Evolutionary conservation across 1,140 invertebrate species (phyloP).

Genomic region (Nomia melanderi): DNA sequence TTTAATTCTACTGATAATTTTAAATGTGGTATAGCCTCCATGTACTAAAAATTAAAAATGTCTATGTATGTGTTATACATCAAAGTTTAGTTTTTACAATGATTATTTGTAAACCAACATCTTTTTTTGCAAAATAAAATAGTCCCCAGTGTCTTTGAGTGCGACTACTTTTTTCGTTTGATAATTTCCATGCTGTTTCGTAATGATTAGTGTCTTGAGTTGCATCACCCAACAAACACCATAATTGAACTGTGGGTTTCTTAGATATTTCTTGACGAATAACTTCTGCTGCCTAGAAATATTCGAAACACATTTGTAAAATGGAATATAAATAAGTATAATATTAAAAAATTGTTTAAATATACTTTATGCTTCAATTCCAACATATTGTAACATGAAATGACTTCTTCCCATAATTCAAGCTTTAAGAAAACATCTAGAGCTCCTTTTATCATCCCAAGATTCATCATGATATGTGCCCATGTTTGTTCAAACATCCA

Average conservation of each 20-base stretch:
- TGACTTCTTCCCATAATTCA: conserved; percentile 95
- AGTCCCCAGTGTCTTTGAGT: conserved; percentile 92
- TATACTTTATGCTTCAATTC: conserved; percentile 90
- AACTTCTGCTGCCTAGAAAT: conserved; percentile 90
- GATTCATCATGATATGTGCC: conserved; percentile 88
- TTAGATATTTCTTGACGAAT: conserved; percentile 91
- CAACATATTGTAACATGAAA: conserved; percentile 93
- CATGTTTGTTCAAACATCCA: conserved; percentile 90
- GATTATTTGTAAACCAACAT: conserved; percentile 67
- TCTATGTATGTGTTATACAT: neutral
- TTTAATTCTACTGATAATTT: conserved; percentile 92
- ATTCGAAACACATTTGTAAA: neutral
- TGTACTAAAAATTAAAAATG: conserved; percentile 82
- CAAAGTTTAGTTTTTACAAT: neutral
- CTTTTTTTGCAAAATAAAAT: conserved; percentile 88
- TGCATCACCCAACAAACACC: conserved; percentile 94
- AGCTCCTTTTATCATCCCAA: conserved; percentile 92
- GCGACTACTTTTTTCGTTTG: conserved; percentile 88
- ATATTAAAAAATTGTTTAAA: conserved; percentile 30
- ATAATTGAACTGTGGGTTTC: conserved; percentile 91
- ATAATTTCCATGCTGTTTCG: conserved; percentile 95
- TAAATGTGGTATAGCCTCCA: conserved; percentile 89
- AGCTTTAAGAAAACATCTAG: conserved; percentile 91
- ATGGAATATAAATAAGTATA: neutral
- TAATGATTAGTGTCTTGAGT: conserved; percentile 87